Conservation (phyloP, 92 coral and sea anemone genomes). For the Pocillopora meandrina region DNA sequence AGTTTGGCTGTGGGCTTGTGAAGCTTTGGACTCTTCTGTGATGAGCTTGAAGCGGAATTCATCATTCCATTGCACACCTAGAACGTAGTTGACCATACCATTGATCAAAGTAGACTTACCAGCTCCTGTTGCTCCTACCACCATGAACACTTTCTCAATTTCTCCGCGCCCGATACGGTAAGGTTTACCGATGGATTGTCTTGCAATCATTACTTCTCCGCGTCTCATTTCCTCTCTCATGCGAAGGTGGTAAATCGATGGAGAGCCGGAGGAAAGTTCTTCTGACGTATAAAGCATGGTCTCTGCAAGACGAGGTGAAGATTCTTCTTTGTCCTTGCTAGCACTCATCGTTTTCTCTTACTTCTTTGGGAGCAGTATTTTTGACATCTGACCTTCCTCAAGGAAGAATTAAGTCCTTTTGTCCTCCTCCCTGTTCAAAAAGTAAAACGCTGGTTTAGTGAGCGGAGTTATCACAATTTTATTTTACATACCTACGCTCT, state of each 20-base stretch:
- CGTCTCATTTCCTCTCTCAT: neutral
- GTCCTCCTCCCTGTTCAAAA: too few relatives aligned
- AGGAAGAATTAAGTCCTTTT: too few relatives aligned
- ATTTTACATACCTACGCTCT: too few relatives aligned
- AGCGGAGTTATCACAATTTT: too few relatives aligned
- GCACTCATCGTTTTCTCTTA: neutral
- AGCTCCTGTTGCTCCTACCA: slow-evolving; percentile 57
- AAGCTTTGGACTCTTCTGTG: slow-evolving; percentile 1
- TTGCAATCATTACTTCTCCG: neutral
- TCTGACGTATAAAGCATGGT: neutral
- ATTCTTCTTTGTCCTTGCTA: too few relatives aligned
- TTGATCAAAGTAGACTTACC: slow-evolving; percentile 56
- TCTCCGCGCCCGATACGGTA: neutral
- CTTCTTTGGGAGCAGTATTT: neutral
- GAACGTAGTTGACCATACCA: slow-evolving; percentile 50
- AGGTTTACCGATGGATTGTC: neutral
- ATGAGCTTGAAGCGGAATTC: slow-evolving; percentile 41
- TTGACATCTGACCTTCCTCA: too few relatives aligned
- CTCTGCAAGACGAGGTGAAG: neutral
- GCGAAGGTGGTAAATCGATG: neutral
- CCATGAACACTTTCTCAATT: slow-evolving; percentile 20
- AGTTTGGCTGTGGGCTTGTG: slow-evolving; percentile 56
- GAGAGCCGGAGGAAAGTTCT: neutral
- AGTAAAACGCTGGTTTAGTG: too few relatives aligned
- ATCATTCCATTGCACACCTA: slow-evolving; percentile 37